phyloP scores from a whole-genome alignment of 2,888 invertebrate species.

The Hirudinaria manillensis region DNA sequence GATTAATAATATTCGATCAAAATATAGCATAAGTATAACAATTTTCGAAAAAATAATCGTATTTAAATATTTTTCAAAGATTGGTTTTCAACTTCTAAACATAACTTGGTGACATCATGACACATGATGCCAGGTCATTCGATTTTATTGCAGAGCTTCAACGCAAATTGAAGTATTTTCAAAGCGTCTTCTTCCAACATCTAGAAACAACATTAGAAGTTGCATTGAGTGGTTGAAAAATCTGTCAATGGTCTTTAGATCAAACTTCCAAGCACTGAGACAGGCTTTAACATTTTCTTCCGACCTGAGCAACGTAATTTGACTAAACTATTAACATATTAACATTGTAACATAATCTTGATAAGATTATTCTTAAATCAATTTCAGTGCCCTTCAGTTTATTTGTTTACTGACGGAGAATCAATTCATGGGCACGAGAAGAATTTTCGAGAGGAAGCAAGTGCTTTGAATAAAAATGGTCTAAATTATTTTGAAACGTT shows the following conservation, averaged over 20 bases:
- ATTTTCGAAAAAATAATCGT: no score
- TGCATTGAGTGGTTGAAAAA: not conserved
- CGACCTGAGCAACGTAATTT: not conserved
- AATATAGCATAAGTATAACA: no score
- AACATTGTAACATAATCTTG: not conserved
- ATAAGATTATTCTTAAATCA: not conserved
- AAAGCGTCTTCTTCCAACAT: not conserved
- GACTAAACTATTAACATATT: not conserved
- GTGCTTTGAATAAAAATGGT: conserved; percentile 3
- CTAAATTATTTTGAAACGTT: not conserved
- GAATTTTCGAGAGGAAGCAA: conserved; percentile 51
- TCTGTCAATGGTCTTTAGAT: not conserved
- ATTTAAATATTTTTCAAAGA: no score
- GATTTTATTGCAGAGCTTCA: no score
- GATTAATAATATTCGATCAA: no score
- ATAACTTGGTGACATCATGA: no score
- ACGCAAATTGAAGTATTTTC: not conserved
- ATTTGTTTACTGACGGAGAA: conserved; percentile 52
- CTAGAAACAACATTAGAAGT: not conserved
- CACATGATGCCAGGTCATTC: no score
- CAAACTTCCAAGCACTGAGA: not conserved
- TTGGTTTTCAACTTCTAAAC: no score
- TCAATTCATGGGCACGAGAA: conserved; percentile 49
- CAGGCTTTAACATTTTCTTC: not conserved
- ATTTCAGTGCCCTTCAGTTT: conserved; percentile 51